Evolutionary conservation across 35 echinoderm and acorn worm genomes (phyloP).

Genomic region (Amphiura filiformis): DNA sequence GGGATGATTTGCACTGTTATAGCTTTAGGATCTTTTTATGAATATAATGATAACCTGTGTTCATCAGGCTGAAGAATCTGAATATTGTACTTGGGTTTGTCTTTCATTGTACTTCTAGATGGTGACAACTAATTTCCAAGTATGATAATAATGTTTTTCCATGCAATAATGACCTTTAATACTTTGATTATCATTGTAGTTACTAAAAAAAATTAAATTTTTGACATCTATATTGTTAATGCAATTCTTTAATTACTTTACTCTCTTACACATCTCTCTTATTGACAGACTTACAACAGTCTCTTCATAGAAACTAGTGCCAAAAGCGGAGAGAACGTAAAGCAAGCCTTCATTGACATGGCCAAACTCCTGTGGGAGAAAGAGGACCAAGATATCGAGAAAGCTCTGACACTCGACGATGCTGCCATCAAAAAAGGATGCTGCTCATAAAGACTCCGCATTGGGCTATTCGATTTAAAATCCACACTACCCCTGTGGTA

Average conservation of each 20-base stretch:
- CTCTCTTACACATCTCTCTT: not conserved
- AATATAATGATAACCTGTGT: too few species aligned
- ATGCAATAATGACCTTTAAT: not conserved
- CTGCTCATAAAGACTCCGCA: conserved; percentile 29
- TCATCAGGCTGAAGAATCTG: too few species aligned
- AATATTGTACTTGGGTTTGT: too few species aligned
- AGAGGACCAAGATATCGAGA: conserved; percentile 90
- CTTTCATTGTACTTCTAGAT: too few species aligned
- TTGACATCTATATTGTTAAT: not conserved
- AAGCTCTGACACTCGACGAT: conserved; percentile 62
- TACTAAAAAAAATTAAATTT: not conserved
- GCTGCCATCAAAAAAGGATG: conserved; percentile 48
- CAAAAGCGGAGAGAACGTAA: conserved; percentile 67
- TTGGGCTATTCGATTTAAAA: too few species aligned
- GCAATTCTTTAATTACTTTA: not conserved
- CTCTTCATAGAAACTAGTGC: conserved; percentile 83
- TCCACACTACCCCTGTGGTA: too few species aligned
- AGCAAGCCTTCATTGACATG: conserved; percentile 45
- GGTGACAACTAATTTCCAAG: too few species aligned
- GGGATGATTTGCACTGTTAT: too few species aligned
- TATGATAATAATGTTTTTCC: too few species aligned
- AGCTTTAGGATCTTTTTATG: too few species aligned
- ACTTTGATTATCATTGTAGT: not conserved
- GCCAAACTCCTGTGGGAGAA: conserved; percentile 55
- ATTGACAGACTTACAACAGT: conserved; percentile 63